Evolutionary conservation across 2,888 invertebrate genomes (phyloP).

Genomic region (Drosophila pullipes): DNA sequence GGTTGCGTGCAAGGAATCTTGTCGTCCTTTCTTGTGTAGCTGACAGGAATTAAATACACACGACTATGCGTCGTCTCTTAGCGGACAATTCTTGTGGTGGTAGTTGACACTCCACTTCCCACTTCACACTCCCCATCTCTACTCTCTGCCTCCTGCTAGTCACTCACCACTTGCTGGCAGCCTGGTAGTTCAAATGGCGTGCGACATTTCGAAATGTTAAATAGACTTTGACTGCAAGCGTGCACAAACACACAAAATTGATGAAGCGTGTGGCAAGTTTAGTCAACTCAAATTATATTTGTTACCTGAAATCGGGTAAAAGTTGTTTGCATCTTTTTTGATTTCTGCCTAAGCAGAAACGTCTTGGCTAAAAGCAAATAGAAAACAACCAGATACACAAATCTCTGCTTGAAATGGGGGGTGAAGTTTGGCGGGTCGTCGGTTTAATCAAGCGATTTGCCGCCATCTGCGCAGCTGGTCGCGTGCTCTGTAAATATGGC

Average conservation of each 20-base stretch:
- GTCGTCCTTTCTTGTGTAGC: constrained; percentile 50
- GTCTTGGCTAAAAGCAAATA: constrained; percentile 18
- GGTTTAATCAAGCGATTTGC: constrained; percentile 63
- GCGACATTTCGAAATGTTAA: constrained; percentile 65
- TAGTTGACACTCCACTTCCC: not conserved
- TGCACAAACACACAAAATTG: constrained; percentile 6
- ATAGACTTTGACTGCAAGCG: constrained; percentile 40
- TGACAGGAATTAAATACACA: constrained; percentile 66
- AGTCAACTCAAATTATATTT: constrained; percentile 43
- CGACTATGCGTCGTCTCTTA: constrained; percentile 3
- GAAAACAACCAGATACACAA: constrained; percentile 42
- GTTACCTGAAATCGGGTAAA: constrained; percentile 38
- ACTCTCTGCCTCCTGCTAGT: not conserved
- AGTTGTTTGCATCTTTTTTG: constrained; percentile 34
- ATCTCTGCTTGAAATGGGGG: constrained; percentile 7
- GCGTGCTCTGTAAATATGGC: constrained; percentile 40
- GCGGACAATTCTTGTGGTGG: constrained; percentile 1
- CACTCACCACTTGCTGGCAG: constrained; percentile 7
- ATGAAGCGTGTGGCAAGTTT: constrained; percentile 34
- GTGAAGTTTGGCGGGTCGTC: constrained; percentile 15
- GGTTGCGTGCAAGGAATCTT: constrained; percentile 63
- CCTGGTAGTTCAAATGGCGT: constrained; percentile 32
- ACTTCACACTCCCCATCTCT: not conserved
- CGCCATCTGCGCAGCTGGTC: constrained; percentile 37
- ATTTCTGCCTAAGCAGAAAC: not conserved